Conservation (phyloP, 1,140 invertebrate species). For the Sinonovacula constricta region DNA sequence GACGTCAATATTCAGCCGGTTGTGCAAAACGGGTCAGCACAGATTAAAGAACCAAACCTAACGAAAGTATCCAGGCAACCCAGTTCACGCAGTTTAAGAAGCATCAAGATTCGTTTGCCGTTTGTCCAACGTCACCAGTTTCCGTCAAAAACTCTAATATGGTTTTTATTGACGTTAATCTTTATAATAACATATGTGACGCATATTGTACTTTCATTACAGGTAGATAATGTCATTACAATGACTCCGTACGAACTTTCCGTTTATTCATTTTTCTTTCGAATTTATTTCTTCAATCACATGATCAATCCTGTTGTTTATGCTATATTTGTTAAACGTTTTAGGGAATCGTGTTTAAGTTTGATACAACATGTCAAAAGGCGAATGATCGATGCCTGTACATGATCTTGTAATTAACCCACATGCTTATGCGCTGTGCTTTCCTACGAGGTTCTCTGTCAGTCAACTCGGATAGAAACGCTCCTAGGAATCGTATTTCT, state of each 20-base stretch:
- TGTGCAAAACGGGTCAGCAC: slow-evolving; percentile 1
- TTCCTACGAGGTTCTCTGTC: too few relatives aligned
- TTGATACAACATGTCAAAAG: too few relatives aligned
- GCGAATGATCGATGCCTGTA: too few relatives aligned
- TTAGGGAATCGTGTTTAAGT: slow-evolving; percentile 9
- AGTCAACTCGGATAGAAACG: too few relatives aligned
- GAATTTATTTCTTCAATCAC: slow-evolving; percentile 41
- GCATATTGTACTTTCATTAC: slow-evolving; percentile 17
- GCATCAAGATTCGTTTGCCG: not conserved
- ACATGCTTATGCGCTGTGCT: too few relatives aligned
- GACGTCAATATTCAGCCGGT: not conserved
- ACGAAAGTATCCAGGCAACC: slow-evolving; percentile 26
- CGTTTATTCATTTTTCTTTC: slow-evolving; percentile 25
- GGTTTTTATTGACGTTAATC: slow-evolving; percentile 32
- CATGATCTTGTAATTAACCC: too few relatives aligned
- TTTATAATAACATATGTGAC: slow-evolving; percentile 33
- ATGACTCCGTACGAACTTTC: slow-evolving; percentile 14
- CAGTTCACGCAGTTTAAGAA: slow-evolving; percentile 7
- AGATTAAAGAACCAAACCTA: not conserved
- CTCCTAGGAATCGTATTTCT: too few relatives aligned
- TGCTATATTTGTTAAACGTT: slow-evolving; percentile 28
- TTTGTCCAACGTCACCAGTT: slow-evolving; percentile 6
- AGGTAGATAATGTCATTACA: not conserved
- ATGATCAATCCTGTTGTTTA: slow-evolving; percentile 42
- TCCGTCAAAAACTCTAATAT: slow-evolving; percentile 36